Evolutionary conservation across 1,140 invertebrate species (phyloP), one percentile per base, ranked within the genome.

Genomic region (Armadillidium nasatum): DNA sequence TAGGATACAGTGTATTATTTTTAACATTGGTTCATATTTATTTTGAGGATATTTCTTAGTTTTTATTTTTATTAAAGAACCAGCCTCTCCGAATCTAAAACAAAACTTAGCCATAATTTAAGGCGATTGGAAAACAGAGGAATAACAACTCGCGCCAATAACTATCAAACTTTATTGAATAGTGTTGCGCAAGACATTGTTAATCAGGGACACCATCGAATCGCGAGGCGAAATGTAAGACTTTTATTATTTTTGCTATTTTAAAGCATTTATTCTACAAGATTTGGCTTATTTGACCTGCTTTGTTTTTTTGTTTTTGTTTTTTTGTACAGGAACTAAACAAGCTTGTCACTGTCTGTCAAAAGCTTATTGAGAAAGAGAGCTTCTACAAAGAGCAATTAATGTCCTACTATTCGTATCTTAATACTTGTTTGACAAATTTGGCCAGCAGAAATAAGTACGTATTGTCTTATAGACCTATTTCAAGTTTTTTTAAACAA

Each of bases 311-410:
- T n/a, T n/a, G n/a, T n/a, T n/a, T n/a, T n/a, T n/a, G n/a, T n/a
- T n/a, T n/a, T n/a, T 60, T 60, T 15, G 19, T 60, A 19, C 67
- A 87, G 81, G 92, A 93, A 74, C 82, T 94, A 22, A 84, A 89
- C 45, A 89, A 88, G 4, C 84, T 93, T 1, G 87, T 87, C n/a
- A 82, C 85, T 19, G 91, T 91, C 0, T 89, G 90, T 81, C 87
- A 88, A 72, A 88, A 88, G 82, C 84, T 94, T 0, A 86, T 88
- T 72, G 88, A 89, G 54, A 93, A 93, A 84, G 88, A 88, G 2
- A 87, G 88, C 78, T 93, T 92, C 84, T 92, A 91, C 79, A 87
- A 92, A 82, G 91, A 93, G 79, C 91, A 93, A 85, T 89, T 91
- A 19, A 87, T 90, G 80, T 94, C 89, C 80, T 94, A 93, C 82